A percentile compares a stretch with the other conserved stretches of the same genome.
Conservation (phyloP, 2,888 invertebrate species). For the Exephanes ischioxanthus region DNA sequence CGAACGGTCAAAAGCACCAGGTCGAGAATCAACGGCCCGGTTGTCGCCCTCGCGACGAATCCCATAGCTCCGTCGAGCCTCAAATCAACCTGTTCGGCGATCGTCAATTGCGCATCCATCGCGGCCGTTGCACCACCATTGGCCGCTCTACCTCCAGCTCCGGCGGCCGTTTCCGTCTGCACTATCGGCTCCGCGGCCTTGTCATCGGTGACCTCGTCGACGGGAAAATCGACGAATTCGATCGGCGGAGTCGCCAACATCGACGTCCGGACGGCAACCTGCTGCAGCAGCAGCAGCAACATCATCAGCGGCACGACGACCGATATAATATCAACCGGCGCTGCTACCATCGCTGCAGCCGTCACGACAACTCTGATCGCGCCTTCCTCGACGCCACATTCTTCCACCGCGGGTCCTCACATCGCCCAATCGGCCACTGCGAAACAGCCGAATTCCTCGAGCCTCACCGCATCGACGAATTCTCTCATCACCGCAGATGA, state of each 20-base stretch:
- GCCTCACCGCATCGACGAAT: conserved; percentile 60
- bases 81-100: conserved; percentile 51
- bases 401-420: conserved; percentile 59
- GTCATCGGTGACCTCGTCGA: conserved; percentile 53
- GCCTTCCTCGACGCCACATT: conserved; percentile 49
- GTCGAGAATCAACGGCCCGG: conserved; percentile 56
- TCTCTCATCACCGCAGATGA: conserved; percentile 79
- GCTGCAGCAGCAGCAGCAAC: conserved; percentile 66
- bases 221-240: conserved; percentile 66
- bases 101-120: conserved; percentile 64
- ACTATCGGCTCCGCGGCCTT: conserved; percentile 69
- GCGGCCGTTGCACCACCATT: conserved; percentile 61
- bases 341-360: conserved; percentile 70
- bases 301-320: conserved; percentile 64
- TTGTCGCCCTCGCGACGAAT: conserved; percentile 55
- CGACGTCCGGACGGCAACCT: conserved; percentile 63
- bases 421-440: conserved; percentile 46
- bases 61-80: conserved; percentile 63
- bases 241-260: conserved; percentile 38
- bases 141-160: conserved; percentile 70
- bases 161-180: conserved; percentile 73
- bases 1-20: conserved; percentile 27
- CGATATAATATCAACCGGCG: conserved; percentile 75
- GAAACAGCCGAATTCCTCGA: conserved; percentile 47
- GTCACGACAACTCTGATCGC: conserved; percentile 61